Conservation (phyloP, 2,113 vertebrate species). For the Dipodomys merriami region DNA sequence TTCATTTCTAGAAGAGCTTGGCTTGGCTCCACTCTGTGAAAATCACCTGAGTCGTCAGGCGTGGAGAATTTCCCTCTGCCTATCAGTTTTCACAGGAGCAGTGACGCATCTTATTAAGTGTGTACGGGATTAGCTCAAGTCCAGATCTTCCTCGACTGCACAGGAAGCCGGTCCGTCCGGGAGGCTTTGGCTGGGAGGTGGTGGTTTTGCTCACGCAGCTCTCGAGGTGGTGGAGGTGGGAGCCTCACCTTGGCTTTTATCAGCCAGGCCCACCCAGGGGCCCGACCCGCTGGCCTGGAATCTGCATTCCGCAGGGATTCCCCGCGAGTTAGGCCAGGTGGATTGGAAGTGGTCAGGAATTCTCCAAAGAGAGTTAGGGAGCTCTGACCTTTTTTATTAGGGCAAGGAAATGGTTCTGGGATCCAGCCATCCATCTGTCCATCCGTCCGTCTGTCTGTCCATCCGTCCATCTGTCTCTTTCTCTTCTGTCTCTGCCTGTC, state of each 20-base stretch:
- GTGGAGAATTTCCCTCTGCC: background rate
- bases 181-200: background rate
- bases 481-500: too few relatives aligned
- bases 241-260: background rate
- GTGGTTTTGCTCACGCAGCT: background rate
- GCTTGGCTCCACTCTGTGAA: background rate
- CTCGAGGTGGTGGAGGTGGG: too few relatives aligned
- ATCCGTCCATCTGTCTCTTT: too few relatives aligned
- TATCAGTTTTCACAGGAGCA: background rate
- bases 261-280: background rate
- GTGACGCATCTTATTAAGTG: background rate
- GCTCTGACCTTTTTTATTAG: background rate
- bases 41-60: background rate
- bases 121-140: background rate
- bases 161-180: background rate
- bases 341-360: background rate
- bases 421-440: too few relatives aligned
- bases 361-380: background rate
- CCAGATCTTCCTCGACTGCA: background rate
- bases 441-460: too few relatives aligned
- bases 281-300: too few relatives aligned
- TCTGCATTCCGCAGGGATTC: background rate
- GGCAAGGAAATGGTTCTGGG: background rate
- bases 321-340: too few relatives aligned
- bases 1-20: background rate